Evolutionary conservation across 2,888 invertebrate species (phyloP).

Genomic region (Lacanobia wlatinum): DNA sequence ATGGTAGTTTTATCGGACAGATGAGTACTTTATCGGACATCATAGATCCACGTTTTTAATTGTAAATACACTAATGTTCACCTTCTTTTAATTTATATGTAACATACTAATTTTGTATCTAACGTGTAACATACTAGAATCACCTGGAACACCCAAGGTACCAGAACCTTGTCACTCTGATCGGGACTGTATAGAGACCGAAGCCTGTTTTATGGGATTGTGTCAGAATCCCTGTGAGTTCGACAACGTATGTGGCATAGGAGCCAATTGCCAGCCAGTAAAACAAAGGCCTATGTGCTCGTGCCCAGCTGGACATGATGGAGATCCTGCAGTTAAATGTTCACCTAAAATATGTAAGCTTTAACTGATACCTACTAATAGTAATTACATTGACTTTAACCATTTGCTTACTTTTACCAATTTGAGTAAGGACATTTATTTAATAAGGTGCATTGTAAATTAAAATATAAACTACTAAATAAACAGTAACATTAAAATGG

Average conservation of each 20-base stretch:
- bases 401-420: slow-evolving; percentile 29
- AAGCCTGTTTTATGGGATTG: slow-evolving; percentile 95
- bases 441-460: slow-evolving; percentile 32
- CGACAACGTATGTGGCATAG: slow-evolving; percentile 94
- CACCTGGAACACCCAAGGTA: slow-evolving; percentile 93
- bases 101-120: slow-evolving; percentile 83
- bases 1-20: slow-evolving; percentile 86
- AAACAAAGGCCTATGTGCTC: slow-evolving; percentile 96
- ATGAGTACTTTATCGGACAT: slow-evolving; percentile 38
- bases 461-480: slow-evolving; percentile 11
- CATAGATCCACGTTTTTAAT: slow-evolving; percentile 53
- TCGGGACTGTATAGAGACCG: slow-evolving; percentile 95
- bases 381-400: slow-evolving; percentile 54
- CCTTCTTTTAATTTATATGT: slow-evolving; percentile 66
- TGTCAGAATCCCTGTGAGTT: slow-evolving; percentile 96
- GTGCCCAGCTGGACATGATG: slow-evolving; percentile 95
- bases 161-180: slow-evolving; percentile 95
- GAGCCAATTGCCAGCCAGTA: slow-evolving; percentile 95
- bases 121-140: slow-evolving; percentile 91
- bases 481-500: slow-evolving; percentile 33
- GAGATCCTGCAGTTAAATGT: slow-evolving; percentile 95
- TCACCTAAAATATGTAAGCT: slow-evolving; percentile 95
- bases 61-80: slow-evolving; percentile 75
- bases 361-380: slow-evolving; percentile 73
- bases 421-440: slow-evolving; percentile 2